Base-by-base conservation (phyloP, 2,888 invertebrate species). In the Dicycla oo region DNA sequence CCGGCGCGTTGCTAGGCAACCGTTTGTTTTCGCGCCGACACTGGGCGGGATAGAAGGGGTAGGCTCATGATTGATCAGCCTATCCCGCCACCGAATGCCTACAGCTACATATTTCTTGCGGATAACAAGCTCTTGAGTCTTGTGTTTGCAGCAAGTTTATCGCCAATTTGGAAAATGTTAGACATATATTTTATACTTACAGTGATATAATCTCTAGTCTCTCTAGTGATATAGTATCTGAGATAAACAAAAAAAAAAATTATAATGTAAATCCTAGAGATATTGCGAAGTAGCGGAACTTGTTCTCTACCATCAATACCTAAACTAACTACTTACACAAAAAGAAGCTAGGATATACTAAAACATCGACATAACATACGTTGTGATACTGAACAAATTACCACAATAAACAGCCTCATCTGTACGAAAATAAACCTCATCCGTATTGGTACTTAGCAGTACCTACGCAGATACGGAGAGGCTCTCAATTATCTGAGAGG, bases 21-120 rank as follows among this genome's bases (percentile, higher is more conserved):
- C 91, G 94, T 93, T 95, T 96, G 95, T 96, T 95, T 95, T 95
- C 95, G 93, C 94, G 92, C 91, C 92, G 88, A 88, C 91, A 88
- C 90, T 89, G 94, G 95, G 95, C 94, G 94, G 95, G 95, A 90
- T 94, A 94, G 94, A 95, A 95, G 94, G 95, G 96, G 95, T 95
- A 94, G 94, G 93, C 92, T 92, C 94, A 93, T 96, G 96, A 96
- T 96, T 96, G 96, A 96, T 96, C 96, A 95, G 94, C 95, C 96
- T 95, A 94, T 95, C 93, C 92, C 92, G 89, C 91, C 88, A 91
- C 91, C 91, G 90, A 93, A 93, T 95, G 93, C 94, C 94, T 94
- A 94, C 93, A 89, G 91, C 91, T 88, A 91, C 88, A 84, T 88
- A 87, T 88, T 89, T 86, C 86, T 85, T 85, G 83, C 81, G 84